A percentile compares a stretch with the other conserved stretches of the same genome.
Conservation (phyloP, 2,113 vertebrate genomes). For the Talpa occidentalis region DNA sequence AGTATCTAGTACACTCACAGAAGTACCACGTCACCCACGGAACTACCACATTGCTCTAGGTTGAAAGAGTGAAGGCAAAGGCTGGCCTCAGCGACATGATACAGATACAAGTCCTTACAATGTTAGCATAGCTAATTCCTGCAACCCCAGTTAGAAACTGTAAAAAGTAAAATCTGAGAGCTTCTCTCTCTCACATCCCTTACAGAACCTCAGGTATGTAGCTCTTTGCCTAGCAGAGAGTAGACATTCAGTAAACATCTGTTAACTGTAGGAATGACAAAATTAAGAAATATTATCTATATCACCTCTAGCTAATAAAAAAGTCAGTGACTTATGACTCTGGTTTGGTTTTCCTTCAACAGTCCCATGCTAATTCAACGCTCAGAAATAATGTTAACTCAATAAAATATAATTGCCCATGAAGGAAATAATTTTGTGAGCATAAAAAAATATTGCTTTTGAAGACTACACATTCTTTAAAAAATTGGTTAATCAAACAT, state of each 20-base stretch:
- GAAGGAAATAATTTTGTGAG: neutral
- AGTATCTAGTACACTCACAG: slow-evolving; percentile 9
- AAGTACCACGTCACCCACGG: neutral
- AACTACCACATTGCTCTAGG: neutral
- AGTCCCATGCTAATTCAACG: neutral
- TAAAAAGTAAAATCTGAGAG: neutral
- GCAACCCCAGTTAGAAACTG: neutral
- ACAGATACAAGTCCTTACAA: neutral
- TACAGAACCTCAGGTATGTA: neutral
- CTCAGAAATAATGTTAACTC: neutral
- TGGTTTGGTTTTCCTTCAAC: neutral
- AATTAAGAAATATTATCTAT: neutral
- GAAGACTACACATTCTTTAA: neutral
- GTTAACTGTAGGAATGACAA: neutral
- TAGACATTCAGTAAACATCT: neutral
- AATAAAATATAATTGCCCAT: neutral
- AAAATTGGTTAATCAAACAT: neutral
- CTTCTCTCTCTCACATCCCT: neutral
- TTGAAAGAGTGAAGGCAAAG: neutral
- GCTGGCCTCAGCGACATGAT: neutral
- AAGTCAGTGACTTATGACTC: neutral
- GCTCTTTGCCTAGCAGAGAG: neutral
- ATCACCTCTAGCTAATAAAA: neutral
- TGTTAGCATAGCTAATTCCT: neutral
- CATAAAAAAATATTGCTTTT: neutral